Conservation (phyloP, 2,797 vertebrate species). For the Limnodromus scolopaceus region DNA sequence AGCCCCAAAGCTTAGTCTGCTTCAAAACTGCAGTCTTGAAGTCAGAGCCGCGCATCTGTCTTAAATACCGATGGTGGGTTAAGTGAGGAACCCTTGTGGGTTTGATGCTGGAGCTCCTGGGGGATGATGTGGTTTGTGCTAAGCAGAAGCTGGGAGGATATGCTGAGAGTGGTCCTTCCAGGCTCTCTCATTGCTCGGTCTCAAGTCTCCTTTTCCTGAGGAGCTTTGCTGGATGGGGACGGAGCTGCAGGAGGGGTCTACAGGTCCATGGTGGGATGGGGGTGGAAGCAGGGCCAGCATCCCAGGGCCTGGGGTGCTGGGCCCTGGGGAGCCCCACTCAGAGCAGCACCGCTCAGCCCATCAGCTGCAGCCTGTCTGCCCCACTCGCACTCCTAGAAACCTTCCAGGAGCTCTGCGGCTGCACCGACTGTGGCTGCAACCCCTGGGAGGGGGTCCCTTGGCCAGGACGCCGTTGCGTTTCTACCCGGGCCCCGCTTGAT, state of each 20-base stretch:
- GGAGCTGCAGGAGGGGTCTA: accelerated
- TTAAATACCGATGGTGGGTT: accelerated
- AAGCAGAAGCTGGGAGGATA: background rate
- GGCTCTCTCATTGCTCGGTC: background rate
- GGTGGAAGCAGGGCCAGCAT: background rate
- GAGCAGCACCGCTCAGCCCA: background rate
- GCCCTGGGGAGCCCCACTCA: background rate
- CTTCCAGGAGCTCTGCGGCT: background rate
- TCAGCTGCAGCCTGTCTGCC: background rate
- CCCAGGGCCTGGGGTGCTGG: no score
- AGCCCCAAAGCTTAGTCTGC: background rate
- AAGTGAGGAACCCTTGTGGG: background rate
- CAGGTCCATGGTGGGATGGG: accelerated
- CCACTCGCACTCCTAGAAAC: background rate
- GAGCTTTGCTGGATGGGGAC: background rate
- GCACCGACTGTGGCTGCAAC: accelerated
- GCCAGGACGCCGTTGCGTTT: background rate
- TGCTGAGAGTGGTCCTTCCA: background rate
- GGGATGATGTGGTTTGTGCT: background rate
- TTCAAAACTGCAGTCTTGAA: background rate
- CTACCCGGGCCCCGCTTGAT: background rate
- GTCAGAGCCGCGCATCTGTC: background rate
- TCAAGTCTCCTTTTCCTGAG: background rate
- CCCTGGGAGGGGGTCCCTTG: background rate
- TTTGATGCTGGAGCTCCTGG: background rate